Percentiles rank a stretch among this genome's conserved stretches.
Conservation (phyloP, 2,797 vertebrate species). For the Buphagus erythrorhynchus region DNA sequence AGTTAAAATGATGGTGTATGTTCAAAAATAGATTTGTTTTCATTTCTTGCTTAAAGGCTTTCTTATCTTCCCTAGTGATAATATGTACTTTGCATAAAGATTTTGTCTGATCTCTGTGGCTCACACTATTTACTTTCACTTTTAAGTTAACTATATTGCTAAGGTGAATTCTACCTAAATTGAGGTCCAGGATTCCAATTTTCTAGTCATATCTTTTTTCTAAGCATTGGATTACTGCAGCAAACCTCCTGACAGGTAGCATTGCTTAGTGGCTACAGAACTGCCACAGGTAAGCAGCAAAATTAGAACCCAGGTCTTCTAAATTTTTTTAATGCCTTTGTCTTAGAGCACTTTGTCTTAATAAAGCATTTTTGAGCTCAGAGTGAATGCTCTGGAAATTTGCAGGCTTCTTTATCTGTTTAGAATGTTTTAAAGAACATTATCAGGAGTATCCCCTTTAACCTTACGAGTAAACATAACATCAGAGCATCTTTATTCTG, state of each 20-base stretch:
- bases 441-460: neutral
- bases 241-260: neutral
- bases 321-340: neutral
- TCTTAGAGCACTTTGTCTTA: neutral
- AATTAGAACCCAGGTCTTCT: neutral
- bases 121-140: constrained; percentile 11
- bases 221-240: neutral
- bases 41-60: neutral
- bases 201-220: neutral
- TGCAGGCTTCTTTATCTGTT: neutral
- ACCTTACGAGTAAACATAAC: neutral
- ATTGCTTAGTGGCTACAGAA: neutral
- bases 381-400: neutral
- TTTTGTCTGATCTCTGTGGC: constrained; percentile 1
- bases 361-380: neutral
- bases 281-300: neutral
- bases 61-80: constrained; percentile 28
- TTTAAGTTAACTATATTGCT: neutral
- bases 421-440: neutral
- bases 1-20: neutral
- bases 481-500: neutral
- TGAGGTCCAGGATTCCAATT: neutral
- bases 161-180: neutral
- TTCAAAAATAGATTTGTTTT: constrained; percentile 23
- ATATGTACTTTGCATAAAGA: neutral